phyloP scores from a whole-genome alignment of 2,113 vertebrate genomes.

The Muntiacus reevesi region DNA sequence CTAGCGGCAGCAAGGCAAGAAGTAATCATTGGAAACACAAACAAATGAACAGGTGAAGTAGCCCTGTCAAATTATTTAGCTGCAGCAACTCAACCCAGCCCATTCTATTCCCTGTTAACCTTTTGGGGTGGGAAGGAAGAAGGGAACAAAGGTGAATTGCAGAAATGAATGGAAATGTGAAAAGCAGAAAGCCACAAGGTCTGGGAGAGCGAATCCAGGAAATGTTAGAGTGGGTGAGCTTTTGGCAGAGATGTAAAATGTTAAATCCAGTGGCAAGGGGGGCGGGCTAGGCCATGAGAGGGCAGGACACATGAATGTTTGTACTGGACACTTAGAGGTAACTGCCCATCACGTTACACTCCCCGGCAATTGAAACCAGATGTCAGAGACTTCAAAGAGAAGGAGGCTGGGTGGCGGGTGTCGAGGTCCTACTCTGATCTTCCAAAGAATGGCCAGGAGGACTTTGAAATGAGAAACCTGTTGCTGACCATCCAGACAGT shows the following conservation, averaged over 20 bases:
- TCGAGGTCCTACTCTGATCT: constrained; percentile 72
- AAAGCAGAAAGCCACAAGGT: background rate
- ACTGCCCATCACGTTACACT: constrained; percentile 77
- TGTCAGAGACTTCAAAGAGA: constrained; percentile 85
- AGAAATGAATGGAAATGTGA: background rate
- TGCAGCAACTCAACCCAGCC: background rate
- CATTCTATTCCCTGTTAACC: background rate
- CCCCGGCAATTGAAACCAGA: constrained; percentile 84
- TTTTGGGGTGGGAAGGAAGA: background rate
- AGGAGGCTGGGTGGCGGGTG: constrained; percentile 74
- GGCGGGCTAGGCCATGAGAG: background rate
- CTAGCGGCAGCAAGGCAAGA: constrained; percentile 67
- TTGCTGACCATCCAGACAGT: constrained; percentile 55
- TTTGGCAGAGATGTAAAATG: constrained; percentile 62
- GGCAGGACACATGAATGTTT: constrained; percentile 64
- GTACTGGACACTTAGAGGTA: constrained; percentile 67
- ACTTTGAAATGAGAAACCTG: constrained; percentile 79
- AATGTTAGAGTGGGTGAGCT: background rate
- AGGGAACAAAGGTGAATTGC: background rate
- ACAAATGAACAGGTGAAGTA: constrained; percentile 64
- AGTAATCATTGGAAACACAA: constrained; percentile 58
- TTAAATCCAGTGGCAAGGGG: constrained; percentile 53
- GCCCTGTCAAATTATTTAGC: constrained; percentile 51
- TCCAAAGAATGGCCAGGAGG: constrained; percentile 69
- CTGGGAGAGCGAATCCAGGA: background rate